Evolutionary conservation across 2,888 invertebrate species (phyloP), one percentile per base, ranked within the genome.

Genomic region (Rhodophaea formosa): DNA sequence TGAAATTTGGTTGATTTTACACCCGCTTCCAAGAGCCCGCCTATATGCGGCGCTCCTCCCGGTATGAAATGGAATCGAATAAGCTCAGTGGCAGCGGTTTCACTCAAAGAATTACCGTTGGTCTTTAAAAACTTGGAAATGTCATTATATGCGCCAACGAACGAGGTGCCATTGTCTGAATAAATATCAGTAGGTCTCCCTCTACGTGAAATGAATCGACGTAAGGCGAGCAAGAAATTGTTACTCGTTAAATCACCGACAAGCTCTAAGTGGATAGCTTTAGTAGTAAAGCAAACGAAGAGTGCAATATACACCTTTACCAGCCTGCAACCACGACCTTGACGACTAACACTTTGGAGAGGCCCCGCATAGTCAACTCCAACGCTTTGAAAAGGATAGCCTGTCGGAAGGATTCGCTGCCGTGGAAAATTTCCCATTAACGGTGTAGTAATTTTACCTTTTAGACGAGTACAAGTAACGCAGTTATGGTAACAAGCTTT

Each of bases 391-490:
- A 59, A 59, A 0, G 57, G 57, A 14, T 53, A 49, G n/a, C 44
- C 44, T 7, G 23, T 39, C 15, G 64, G 58, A 39, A 14, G 17
- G 10, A 67, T 39, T 1, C 67, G 65, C 42, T 56, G 56, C 14
- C 47, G 53, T 16, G 64, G 63, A 46, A 64, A 53, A 29, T 63
- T 63, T 16, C 65, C 63, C 63, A 67, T 67, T 1, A 59, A 29
- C 14, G 66, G 68, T 52, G 17, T 43, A 7, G 61, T 42, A 1
- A 55, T 55, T 44, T 63, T 53, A 8, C 62, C 69, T 35, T 59
- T 67, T 29, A 71, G 52, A 12, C 69, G 67, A 15, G 35, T 49
- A 45, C 69, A 71, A 6, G 23, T 12, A 1, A 67, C 39, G 59
- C 70, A 71, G 8, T 59, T 16, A 16, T 42, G 61, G 46, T 59